Base-by-base conservation (phyloP, 2,888 invertebrate genomes). In the Napeogenes sylphis region DNA sequence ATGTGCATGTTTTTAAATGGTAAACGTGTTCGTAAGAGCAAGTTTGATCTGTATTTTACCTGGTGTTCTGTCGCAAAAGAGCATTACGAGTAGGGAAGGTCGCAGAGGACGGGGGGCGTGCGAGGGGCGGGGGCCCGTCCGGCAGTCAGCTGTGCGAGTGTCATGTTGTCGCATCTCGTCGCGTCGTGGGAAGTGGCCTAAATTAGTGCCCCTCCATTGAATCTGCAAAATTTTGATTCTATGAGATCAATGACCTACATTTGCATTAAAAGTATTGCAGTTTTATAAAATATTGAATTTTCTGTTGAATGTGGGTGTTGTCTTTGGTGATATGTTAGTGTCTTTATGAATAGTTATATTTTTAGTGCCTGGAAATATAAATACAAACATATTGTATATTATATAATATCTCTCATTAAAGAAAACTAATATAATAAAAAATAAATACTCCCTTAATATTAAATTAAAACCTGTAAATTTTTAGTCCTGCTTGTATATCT, bases 131-230 rank as follows among this genome's bases (percentile, higher is more conserved):
- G 76, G 75, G 73, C 71, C 75, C 75, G 81, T 80, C 81, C 81
- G 84, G 75, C 85, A 89, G 90, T 90, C 90, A 90, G 90, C 90
- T 90, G 90, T 89, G 88, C 84, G 76, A 82, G 81, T 85, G 85
- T 82, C 85, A 85, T 83, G 82, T 80, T 77, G 80, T 81, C 78
- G 80, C 79, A 74, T 75, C 71, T 72, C 73, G 67, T 69, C 71
- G 78, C 74, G 78, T 75, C 80, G 84, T 87, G 84, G 85, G 89
- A 88, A 87, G 80, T 85, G 84, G 71, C 85, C 86, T 84, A 81
- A 84, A 85, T 87, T 79, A 76, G 70, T 79, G 75, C 78, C 80
- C 76, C 80, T 81, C 74, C 72, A 80, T 81, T 81, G 68, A 77
- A 75, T 76, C 73, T 74, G 72, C 71, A 69, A 78, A 74, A 73